Percentiles rank a stretch among this genome's conserved stretches.
phyloP scores from a whole-genome alignment of 1,140 invertebrate genomes.

The Drosophila nigrodunni region DNA sequence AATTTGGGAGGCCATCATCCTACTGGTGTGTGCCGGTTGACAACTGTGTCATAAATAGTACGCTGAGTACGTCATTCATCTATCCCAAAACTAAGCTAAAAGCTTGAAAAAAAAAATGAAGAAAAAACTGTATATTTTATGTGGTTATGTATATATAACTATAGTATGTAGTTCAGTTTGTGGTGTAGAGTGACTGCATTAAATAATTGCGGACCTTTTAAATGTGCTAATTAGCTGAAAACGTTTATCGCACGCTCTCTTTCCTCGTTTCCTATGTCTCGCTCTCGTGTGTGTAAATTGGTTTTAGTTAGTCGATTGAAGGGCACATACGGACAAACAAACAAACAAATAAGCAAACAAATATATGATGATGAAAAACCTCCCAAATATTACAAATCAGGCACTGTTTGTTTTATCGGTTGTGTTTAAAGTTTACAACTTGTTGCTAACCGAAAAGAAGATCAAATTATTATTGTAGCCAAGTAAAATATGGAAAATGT shows the following conservation, averaged over 20 bases:
- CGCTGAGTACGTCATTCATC: slow-evolving; percentile 19
- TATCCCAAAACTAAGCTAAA: slow-evolving; percentile 44
- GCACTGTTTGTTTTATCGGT: background rate
- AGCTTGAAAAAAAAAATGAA: slow-evolving; percentile 46
- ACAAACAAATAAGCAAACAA: slow-evolving; percentile 8
- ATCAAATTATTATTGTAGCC: slow-evolving; percentile 1
- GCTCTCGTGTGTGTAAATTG: slow-evolving; percentile 46
- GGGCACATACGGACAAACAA: slow-evolving; percentile 46
- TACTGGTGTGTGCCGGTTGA: slow-evolving; percentile 16
- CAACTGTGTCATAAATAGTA: slow-evolving; percentile 32
- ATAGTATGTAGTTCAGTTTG: slow-evolving; percentile 38
- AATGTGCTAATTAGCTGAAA: slow-evolving; percentile 76
- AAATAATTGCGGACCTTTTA: slow-evolving; percentile 44
- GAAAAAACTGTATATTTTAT: slow-evolving; percentile 17
- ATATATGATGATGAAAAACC: slow-evolving; percentile 19
- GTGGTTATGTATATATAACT: background rate
- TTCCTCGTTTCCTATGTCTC: background rate
- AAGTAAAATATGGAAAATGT: background rate
- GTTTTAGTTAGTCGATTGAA: slow-evolving; percentile 49
- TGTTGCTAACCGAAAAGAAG: slow-evolving; percentile 26
- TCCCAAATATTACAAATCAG: slow-evolving; percentile 16
- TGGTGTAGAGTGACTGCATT: slow-evolving; percentile 35
- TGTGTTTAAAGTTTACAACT: slow-evolving; percentile 19
- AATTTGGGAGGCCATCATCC: slow-evolving; percentile 24
- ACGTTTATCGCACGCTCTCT: slow-evolving; percentile 59